Evolutionary conservation across 2,113 vertebrate species (phyloP).

Genomic region (Oplegnathus fasciatus): DNA sequence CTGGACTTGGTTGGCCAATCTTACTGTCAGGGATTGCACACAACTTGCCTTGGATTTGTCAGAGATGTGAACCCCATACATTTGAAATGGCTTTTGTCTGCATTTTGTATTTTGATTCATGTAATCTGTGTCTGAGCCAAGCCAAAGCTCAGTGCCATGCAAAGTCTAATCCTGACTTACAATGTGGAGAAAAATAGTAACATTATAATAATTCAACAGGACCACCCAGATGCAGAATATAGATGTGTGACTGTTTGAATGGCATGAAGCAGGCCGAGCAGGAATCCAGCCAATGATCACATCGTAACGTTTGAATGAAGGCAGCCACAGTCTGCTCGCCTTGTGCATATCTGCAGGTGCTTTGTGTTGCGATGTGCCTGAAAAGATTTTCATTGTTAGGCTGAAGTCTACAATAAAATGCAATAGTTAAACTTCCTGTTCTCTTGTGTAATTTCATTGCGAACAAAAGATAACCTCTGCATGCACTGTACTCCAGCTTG

Average conservation of each 20-base stretch:
- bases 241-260: constrained; percentile 64
- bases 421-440: constrained; percentile 34
- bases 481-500: constrained; percentile 24
- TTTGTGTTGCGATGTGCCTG: constrained; percentile 60
- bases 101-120: constrained; percentile 47
- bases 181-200: constrained; percentile 48
- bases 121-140: constrained; percentile 65
- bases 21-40: constrained; percentile 52
- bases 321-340: constrained; percentile 41
- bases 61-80: constrained; percentile 21
- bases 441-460: constrained; percentile 51
- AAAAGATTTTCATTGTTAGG: constrained; percentile 20
- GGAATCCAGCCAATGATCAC: constrained; percentile 68
- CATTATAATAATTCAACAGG: constrained; percentile 64
- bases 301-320: constrained; percentile 52
- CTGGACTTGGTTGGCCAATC: constrained; percentile 59
- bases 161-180: constrained; percentile 63
- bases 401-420: constrained; percentile 37
- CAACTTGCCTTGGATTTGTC: constrained; percentile 43
- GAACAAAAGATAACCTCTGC: constrained; percentile 37
- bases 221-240: constrained; percentile 74
- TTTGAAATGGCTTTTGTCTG: constrained; percentile 44
- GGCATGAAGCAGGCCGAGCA: constrained; percentile 46
- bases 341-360: constrained; percentile 62
- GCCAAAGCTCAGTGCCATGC: constrained; percentile 47